phyloP scores from a whole-genome alignment of 2,888 invertebrate genomes.

The Drepana falcataria region DNA sequence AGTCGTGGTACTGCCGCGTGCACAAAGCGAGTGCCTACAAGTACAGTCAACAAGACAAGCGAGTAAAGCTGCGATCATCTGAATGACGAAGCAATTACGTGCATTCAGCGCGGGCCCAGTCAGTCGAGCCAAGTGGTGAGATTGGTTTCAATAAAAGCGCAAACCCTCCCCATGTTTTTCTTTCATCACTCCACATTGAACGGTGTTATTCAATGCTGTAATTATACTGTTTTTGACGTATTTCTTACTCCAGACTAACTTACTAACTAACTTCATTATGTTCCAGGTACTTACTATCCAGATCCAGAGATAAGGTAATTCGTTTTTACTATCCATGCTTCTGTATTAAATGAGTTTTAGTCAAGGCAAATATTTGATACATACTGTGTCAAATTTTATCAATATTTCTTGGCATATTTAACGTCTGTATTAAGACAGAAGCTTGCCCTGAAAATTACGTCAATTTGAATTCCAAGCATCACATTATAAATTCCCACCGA shows the following conservation, averaged over 20 bases:
- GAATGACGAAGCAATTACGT: slow-evolving; percentile 76
- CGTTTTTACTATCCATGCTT: neutral
- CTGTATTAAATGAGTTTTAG: too few relatives aligned
- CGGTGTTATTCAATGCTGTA: slow-evolving; percentile 57
- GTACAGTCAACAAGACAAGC: slow-evolving; percentile 72
- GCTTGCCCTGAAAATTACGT: too few relatives aligned
- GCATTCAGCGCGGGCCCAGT: slow-evolving; percentile 68
- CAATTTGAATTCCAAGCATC: too few relatives aligned
- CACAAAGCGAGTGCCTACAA: slow-evolving; percentile 60
- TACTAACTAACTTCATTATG: slow-evolving; percentile 21
- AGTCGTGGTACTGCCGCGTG: slow-evolving; percentile 51
- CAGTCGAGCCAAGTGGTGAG: slow-evolving; percentile 71
- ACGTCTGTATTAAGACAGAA: too few relatives aligned
- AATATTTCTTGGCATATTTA: too few relatives aligned
- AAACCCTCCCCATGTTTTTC: slow-evolving; percentile 72
- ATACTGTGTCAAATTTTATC: too few relatives aligned
- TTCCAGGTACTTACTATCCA: slow-evolving; percentile 44
- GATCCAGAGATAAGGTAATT: slow-evolving; percentile 3
- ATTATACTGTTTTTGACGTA: slow-evolving; percentile 18
- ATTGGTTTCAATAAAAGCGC: slow-evolving; percentile 78
- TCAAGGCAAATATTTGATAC: too few relatives aligned
- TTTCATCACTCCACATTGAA: slow-evolving; percentile 71
- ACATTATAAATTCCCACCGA: too few relatives aligned
- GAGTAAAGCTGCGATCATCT: slow-evolving; percentile 67
- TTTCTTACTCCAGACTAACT: neutral